phyloP scores from a whole-genome alignment of 2,113 vertebrate species.

The Paramormyrops kingsleyae region DNA sequence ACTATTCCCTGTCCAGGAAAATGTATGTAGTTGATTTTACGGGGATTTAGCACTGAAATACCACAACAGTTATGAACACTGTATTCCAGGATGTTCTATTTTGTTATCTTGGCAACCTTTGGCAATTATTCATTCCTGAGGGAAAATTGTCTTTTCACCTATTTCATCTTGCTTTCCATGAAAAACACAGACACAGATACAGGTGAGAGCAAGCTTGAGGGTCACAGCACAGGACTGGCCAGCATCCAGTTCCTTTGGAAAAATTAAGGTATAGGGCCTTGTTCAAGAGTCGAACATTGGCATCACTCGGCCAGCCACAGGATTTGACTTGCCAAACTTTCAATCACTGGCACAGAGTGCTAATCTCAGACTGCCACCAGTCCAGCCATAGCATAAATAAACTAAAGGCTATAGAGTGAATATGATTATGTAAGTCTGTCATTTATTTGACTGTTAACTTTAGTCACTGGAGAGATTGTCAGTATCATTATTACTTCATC shows the following conservation, averaged over 20 bases:
- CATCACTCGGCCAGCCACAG: neutral
- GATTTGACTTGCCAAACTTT: neutral
- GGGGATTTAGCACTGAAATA: neutral
- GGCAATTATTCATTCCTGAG: neutral
- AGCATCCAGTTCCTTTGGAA: neutral
- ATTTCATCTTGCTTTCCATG: neutral
- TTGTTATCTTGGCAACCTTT: neutral
- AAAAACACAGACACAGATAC: neutral
- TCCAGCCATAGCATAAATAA: neutral
- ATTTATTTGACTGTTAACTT: neutral
- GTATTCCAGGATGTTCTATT: neutral
- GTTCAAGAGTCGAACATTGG: neutral
- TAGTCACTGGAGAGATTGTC: neutral
- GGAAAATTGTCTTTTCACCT: neutral
- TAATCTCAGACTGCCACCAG: neutral
- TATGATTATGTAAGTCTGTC: neutral
- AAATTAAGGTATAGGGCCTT: neutral
- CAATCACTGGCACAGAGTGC: neutral
- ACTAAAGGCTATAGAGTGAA: neutral
- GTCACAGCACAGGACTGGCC: neutral
- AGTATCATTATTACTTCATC: neutral
- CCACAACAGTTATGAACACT: neutral
- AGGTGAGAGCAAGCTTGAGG: neutral
- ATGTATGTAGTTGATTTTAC: neutral
- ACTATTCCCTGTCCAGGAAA: neutral